A percentile compares a stretch with the other conserved stretches of the same genome.
Conservation (phyloP, 2,797 vertebrate species). For the Lutjanus campechanus region DNA sequence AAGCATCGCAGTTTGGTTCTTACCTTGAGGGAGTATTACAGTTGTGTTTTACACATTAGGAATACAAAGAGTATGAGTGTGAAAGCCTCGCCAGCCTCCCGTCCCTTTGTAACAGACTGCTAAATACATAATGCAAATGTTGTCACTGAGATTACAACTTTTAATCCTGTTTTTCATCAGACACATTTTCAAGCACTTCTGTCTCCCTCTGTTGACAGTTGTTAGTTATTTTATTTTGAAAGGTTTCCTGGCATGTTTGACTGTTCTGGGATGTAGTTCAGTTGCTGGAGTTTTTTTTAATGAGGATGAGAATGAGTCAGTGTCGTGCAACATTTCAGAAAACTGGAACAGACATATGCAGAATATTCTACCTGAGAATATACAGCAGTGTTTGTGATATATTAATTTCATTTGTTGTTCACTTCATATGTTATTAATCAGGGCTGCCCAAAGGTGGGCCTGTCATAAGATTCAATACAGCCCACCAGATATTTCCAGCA, state of each 20-base stretch:
- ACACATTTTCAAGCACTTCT: constrained; percentile 10
- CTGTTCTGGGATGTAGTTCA: background rate
- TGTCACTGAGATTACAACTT: constrained; percentile 23
- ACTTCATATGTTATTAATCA: background rate
- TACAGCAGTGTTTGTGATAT: background rate
- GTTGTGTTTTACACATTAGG: constrained; percentile 36
- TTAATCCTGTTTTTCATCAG: constrained; percentile 42
- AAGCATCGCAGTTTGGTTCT: constrained; percentile 22
- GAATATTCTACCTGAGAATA: background rate
- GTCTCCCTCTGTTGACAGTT: constrained; percentile 21
- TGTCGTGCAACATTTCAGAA: background rate
- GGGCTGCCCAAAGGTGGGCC: too few relatives aligned
- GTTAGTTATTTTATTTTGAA: constrained; percentile 13
- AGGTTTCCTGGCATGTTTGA: background rate
- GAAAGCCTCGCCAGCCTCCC: background rate
- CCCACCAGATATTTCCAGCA: too few relatives aligned
- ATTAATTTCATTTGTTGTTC: background rate
- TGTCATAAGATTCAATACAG: too few relatives aligned
- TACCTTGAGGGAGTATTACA: constrained; percentile 33
- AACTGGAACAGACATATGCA: background rate
- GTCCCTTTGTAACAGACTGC: background rate
- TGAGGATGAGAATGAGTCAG: background rate
- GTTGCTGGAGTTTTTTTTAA: background rate
- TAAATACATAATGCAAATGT: constrained; percentile 28
- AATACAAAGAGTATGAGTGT: constrained; percentile 22